A percentile compares a stretch with the other conserved stretches of the same genome.
Conservation (phyloP, 2,888 invertebrate genomes). For the Drosophila histrio region DNA sequence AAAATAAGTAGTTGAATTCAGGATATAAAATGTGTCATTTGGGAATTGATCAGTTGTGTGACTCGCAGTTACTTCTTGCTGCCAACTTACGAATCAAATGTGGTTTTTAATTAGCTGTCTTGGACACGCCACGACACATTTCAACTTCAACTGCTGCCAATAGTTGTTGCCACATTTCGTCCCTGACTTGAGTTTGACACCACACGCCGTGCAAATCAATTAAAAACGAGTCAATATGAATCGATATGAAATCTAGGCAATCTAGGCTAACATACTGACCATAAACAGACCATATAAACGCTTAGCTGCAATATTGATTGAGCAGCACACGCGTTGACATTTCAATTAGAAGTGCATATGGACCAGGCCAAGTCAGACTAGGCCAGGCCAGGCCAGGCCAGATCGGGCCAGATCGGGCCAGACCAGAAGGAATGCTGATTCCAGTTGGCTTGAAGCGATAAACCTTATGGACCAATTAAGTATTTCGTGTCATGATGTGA, state of each 20-base stretch:
- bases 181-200: conserved; percentile 72
- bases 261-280: conserved; percentile 43
- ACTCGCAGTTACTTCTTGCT: neutral
- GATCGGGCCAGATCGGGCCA: conserved; percentile 18
- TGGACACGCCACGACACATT: conserved; percentile 46
- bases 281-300: conserved; percentile 43
- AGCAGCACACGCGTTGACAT: conserved; percentile 75
- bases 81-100: conserved; percentile 25
- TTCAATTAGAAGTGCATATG: conserved; percentile 70
- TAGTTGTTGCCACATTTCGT: conserved; percentile 49
- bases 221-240: conserved; percentile 43
- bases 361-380: conserved; percentile 1
- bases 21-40: conserved; percentile 30
- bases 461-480: conserved; percentile 64
- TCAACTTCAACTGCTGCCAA: conserved; percentile 51
- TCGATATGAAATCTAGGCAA: conserved; percentile 56
- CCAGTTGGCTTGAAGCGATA: conserved; percentile 51
- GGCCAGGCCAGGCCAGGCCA: neutral
- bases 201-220: conserved; percentile 63
- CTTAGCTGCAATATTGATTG: conserved; percentile 63
- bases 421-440: conserved; percentile 53
- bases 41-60: neutral
- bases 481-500: conserved; percentile 59
- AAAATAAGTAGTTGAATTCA: conserved; percentile 7
- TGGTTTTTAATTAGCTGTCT: conserved; percentile 53